These are phyloP conservation scores for Silurus meridionalis DNA, from an alignment of 2,113 vertebrate genomes.

Conservation along the genomic window DNA sequence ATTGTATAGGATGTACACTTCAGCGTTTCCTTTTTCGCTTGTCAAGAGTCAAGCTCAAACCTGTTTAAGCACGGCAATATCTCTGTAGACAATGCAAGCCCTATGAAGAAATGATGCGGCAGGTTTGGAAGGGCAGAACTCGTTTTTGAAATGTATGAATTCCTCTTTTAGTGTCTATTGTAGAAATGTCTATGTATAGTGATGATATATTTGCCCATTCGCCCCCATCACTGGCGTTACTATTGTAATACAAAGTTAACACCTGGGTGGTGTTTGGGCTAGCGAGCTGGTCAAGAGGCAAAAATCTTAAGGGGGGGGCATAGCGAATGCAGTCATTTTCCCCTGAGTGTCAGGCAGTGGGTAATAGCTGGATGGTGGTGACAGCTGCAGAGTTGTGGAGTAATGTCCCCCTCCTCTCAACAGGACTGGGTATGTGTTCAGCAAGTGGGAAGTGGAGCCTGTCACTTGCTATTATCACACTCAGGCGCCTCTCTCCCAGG, in stretches of 20 bases:
- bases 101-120: not conserved
- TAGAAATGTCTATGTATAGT: not conserved
- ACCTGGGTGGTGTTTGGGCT: not conserved
- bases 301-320: not conserved
- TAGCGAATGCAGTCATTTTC: slow-evolving; percentile 30
- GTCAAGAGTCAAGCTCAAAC: not conserved
- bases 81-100: not conserved
- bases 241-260: slow-evolving; percentile 23
- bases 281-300: not conserved
- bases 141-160: not conserved
- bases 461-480: slow-evolving; percentile 54
- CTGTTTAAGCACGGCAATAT: not conserved
- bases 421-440: slow-evolving; percentile 31
- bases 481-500: slow-evolving; percentile 18
- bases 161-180: not conserved
- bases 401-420: slow-evolving; percentile 17
- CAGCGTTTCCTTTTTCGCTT: not conserved
- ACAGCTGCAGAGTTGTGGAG: slow-evolving; percentile 46
- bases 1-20: not conserved
- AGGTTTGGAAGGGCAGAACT: not conserved
- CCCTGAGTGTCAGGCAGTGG: slow-evolving; percentile 33
- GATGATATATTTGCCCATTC: not conserved
- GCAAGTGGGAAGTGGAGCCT: slow-evolving; percentile 48
- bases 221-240: slow-evolving; percentile 2
- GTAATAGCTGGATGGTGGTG: slow-evolving; percentile 44